Base-by-base conservation (phyloP, 2,113 vertebrate species). In the Podilymbus podiceps region DNA sequence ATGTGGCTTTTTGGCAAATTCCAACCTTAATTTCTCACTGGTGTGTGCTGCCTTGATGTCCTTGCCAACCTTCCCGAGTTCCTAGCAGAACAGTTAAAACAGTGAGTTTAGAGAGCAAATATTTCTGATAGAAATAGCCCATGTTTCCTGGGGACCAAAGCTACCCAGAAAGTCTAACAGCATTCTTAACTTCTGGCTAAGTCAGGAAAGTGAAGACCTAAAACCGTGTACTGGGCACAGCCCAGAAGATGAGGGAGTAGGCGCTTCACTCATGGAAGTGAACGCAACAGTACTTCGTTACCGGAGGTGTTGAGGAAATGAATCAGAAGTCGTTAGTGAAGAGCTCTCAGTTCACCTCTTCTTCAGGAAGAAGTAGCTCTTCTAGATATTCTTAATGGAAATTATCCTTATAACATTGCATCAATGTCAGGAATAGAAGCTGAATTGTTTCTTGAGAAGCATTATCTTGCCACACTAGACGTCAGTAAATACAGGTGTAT, bases 281-380 rank as follows among this genome's bases (percentile, higher is more conserved):
- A 79, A 62, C 2, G 8, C 24, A 82, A 46, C 30, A n/a, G 84
- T 7, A 25, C 66, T 67, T 89, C 64, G 27, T 71, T 33, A 63
- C 23, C 0, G 0, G 35, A 62, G 79, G 28, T 56, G 86, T 13
- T 90, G 79, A 89, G 90, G 90, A 90, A 89, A 64, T 68, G 76
- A 92, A 84, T 93, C 72, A 80, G 79, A 75, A 88, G 62, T 63
- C 60, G 8, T 86, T 64, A 72, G 72, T 40, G 58, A 87, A 97
- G 94, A 86, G 86, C 90, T 79, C 76, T 97, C 50, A 31, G 62
- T 53, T 93, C 60, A 78, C 53, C 58, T 66, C 53, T 86, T 58
- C 58, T 87, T 68, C 69, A 75, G 66, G 69, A 84, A 92, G 80
- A 68, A 91, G 86, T 2, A 82, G 56, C 73, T 92, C 86, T 81